Conservation (phyloP, 2,113 vertebrate genomes). For the Bufo gargarizans region DNA sequence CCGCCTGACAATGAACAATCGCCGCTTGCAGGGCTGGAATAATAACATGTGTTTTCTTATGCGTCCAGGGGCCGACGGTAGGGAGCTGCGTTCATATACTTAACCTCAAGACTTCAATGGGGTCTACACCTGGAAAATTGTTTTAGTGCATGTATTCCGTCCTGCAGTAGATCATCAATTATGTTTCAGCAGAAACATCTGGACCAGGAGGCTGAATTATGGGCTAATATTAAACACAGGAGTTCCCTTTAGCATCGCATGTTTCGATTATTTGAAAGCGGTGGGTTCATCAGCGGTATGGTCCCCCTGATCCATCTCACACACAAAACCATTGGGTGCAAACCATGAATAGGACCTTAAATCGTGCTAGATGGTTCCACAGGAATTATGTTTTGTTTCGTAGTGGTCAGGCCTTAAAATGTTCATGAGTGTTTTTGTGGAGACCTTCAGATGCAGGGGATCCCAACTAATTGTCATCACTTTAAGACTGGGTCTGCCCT, state of each 20-base stretch:
- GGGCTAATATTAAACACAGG: constrained; percentile 81
- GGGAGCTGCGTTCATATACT: constrained; percentile 59
- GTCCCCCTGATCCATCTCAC: not conserved
- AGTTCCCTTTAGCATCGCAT: constrained; percentile 78
- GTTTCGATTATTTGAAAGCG: constrained; percentile 67
- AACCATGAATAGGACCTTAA: not conserved
- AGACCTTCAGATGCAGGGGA: no score
- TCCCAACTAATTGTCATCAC: no score
- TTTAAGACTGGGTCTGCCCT: no score
- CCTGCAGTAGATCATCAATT: constrained; percentile 80
- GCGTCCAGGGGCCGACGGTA: not conserved
- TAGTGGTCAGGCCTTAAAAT: no score
- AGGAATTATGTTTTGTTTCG: no score
- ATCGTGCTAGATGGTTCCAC: no score
- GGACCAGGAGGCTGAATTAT: constrained; percentile 76
- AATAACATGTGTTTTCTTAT: constrained; percentile 62
- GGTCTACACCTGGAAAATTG: constrained; percentile 66
- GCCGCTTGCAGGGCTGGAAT: constrained; percentile 54
- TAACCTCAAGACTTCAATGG: constrained; percentile 67
- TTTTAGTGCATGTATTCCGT: constrained; percentile 72
- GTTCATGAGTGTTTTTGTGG: no score
- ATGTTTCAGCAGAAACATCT: constrained; percentile 81
- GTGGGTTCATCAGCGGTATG: not conserved
- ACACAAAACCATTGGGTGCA: not conserved
- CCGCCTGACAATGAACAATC: not conserved